Percentiles rank a stretch among this genome's conserved stretches.
Conservation (phyloP, 37 sponge, comb jelly and placozoan genomes). For the Cladorhizidae sp. region DNA sequence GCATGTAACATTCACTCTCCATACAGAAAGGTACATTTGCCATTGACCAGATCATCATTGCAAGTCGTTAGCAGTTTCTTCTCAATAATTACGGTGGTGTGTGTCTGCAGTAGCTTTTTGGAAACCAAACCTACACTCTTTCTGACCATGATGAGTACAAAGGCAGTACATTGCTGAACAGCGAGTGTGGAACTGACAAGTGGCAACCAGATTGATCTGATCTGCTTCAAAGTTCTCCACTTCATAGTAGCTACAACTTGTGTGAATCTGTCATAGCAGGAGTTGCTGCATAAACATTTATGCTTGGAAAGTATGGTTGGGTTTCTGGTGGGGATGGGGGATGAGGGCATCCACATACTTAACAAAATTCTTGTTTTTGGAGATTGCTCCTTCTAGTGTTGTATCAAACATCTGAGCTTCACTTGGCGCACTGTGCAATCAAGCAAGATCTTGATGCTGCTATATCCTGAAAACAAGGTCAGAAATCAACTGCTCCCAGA, state of each 20-base stretch:
- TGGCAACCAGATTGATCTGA: constrained; percentile 40
- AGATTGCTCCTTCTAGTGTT: too few species aligned
- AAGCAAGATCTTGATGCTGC: constrained; percentile 68
- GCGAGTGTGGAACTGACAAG: constrained; percentile 45
- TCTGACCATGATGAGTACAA: constrained; percentile 6
- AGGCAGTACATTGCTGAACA: constrained; percentile 50
- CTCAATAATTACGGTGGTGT: constrained; percentile 12
- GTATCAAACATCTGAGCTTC: constrained; percentile 16
- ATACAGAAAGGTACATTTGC: constrained; percentile 37
- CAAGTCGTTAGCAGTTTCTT: constrained; percentile 26
- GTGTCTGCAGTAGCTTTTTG: constrained; percentile 34
- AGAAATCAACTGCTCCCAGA: constrained; percentile 62
- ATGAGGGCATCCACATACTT: constrained; percentile 29
- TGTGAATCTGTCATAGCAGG: constrained; percentile 23
- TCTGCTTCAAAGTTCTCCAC: constrained; percentile 41
- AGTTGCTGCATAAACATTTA: constrained; percentile 23
- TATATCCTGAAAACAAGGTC: constrained; percentile 63
- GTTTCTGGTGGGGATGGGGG: constrained; percentile 50
- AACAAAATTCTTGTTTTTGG: background rate
- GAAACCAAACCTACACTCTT: constrained; percentile 49
- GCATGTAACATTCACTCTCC: constrained; percentile 64
- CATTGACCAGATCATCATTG: constrained; percentile 44
- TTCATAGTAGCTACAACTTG: too few species aligned
- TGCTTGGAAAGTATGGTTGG: constrained; percentile 32
- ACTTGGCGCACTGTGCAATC: constrained; percentile 52